These are phyloP conservation scores for Ptychochromis oligacanthus DNA, from an alignment of 2,113 vertebrate species.

Conservation along the genomic window DNA sequence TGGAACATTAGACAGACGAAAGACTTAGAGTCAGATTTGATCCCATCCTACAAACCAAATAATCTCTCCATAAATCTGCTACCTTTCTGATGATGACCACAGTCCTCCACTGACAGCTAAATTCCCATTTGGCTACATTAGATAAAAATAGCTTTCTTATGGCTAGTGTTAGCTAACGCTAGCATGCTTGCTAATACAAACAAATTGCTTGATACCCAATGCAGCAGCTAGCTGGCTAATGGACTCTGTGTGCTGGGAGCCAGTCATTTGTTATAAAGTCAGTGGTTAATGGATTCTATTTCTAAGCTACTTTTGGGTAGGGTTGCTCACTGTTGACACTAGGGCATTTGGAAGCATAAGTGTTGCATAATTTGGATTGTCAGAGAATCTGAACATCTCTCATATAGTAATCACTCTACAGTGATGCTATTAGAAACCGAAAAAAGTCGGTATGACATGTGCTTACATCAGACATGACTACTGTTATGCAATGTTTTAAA, in stretches of 20 bases:
- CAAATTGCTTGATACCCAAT: not conserved
- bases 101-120: not conserved
- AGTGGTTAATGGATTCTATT: not conserved
- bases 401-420: not conserved
- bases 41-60: no score
- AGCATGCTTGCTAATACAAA: not conserved
- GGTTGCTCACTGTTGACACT: no score
- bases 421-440: not conserved
- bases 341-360: no score
- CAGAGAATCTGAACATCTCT: no score
- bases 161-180: not conserved
- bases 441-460: not conserved
- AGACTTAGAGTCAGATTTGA: no score
- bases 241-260: not conserved
- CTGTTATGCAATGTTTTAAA: not conserved
- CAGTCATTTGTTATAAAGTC: not conserved
- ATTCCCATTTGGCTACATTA: not conserved
- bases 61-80: no score
- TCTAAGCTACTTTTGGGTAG: not conserved
- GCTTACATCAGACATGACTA: not conserved
- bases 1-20: no score
- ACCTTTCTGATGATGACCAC: no score
- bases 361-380: no score
- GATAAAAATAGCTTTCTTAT: not conserved
- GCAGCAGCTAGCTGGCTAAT: not conserved